phyloP scores from a whole-genome alignment of 92 coral and sea anemone species.

The Galaxea fascicularis region DNA sequence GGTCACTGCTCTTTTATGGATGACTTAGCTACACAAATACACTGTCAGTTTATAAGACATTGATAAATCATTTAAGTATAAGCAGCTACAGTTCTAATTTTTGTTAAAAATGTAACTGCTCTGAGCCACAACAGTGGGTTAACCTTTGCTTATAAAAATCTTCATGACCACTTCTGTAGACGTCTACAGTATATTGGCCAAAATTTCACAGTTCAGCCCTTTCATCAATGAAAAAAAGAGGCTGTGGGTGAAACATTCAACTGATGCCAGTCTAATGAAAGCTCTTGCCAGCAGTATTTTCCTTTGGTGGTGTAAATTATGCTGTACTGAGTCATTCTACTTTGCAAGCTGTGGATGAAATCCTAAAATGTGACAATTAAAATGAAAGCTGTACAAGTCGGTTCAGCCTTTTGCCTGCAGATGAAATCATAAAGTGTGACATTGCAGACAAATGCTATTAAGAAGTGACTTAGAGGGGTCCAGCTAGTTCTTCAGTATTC shows the following conservation, averaged over 20 bases:
- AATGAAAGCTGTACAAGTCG: not conserved
- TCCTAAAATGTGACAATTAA: not conserved
- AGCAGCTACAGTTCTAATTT: no score
- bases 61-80: not conserved
- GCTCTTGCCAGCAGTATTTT: no score
- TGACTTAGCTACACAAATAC: not conserved
- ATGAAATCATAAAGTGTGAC: not conserved
- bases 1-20: not conserved
- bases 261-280: not conserved
- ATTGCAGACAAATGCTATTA: not conserved
- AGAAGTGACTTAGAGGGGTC: not conserved
- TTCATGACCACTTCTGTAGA: no score
- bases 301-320: no score
- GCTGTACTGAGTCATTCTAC: not conserved
- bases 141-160: no score
- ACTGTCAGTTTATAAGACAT: not conserved
- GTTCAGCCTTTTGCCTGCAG: no score
- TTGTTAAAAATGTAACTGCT: no score
- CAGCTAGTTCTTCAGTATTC: no score
- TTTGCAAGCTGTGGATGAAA: not conserved
- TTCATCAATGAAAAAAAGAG: not conserved
- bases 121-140: no score
- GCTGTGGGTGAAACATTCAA: not conserved
- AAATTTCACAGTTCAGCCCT: no score
- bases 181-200: no score